A percentile compares a stretch with the other conserved stretches of the same genome.
phyloP scores from a whole-genome alignment of 1,140 invertebrate species.

The Zaprionus ornatus region DNA sequence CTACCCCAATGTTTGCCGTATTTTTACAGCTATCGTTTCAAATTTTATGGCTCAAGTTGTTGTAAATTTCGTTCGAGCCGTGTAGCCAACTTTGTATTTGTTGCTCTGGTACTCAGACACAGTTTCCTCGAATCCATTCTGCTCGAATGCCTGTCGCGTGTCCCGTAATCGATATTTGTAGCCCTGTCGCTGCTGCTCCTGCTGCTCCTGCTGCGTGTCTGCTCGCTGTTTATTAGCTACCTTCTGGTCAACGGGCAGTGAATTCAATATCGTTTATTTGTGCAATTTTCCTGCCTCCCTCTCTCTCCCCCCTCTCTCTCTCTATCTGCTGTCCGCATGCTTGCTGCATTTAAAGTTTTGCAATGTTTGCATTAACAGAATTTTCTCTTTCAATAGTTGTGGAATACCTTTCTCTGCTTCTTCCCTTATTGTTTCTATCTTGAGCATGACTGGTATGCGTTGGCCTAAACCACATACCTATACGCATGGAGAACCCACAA shows the following conservation, averaged over 20 bases:
- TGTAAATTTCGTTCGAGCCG: slow-evolving; percentile 64
- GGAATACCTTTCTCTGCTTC: neutral
- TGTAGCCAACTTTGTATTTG: slow-evolving; percentile 34
- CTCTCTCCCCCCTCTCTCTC: neutral
- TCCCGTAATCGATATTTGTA: slow-evolving; percentile 66
- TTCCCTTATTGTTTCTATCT: neutral
- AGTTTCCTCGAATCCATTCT: slow-evolving; percentile 9
- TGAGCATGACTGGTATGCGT: slow-evolving; percentile 2
- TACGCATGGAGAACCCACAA: slow-evolving; percentile 23
- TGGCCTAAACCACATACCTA: slow-evolving; percentile 30
- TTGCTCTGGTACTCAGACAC: neutral
- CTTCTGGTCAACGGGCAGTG: slow-evolving; percentile 41
- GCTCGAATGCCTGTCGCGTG: slow-evolving; percentile 42
- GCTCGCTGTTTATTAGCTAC: slow-evolving; percentile 65
- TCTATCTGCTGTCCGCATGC: slow-evolving; percentile 1
- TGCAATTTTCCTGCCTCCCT: slow-evolving; percentile 53
- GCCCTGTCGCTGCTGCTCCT: slow-evolving; percentile 26
- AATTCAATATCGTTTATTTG: slow-evolving; percentile 78
- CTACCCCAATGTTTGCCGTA: slow-evolving; percentile 42
- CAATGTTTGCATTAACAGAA: slow-evolving; percentile 50
- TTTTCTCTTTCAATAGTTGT: slow-evolving; percentile 46
- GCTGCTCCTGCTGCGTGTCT: slow-evolving; percentile 53
- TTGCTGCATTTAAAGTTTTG: slow-evolving; percentile 45
- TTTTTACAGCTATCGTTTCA: slow-evolving; percentile 69
- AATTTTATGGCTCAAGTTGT: slow-evolving; percentile 77